Percentiles rank a stretch among this genome's conserved stretches.
Conservation (phyloP, 2,888 invertebrate genomes). For the Tetragnatha montana region DNA sequence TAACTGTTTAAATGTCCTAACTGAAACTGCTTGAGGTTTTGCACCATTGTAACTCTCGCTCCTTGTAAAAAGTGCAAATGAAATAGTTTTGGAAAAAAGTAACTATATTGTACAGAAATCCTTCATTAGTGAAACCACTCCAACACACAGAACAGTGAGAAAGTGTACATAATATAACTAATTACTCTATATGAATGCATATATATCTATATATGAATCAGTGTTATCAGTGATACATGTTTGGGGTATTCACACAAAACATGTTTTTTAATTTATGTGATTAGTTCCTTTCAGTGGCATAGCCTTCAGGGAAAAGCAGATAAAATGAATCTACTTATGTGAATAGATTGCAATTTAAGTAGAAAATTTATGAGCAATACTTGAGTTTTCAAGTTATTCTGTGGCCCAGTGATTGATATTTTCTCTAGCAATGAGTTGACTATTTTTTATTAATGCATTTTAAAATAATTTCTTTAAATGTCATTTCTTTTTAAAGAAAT, state of each 20-base stretch:
- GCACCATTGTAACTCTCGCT: conserved; percentile 22
- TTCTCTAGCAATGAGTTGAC: too few species aligned
- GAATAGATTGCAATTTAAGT: too few species aligned
- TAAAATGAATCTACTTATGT: too few species aligned
- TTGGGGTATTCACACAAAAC: conserved; percentile 25
- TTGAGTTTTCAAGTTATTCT: too few species aligned
- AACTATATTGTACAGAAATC: conserved; percentile 57
- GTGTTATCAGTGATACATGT: conserved; percentile 57
- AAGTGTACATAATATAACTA: conserved; percentile 48
- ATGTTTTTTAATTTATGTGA: conserved; percentile 52
- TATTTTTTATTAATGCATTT: too few species aligned
- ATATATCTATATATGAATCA: conserved; percentile 56
- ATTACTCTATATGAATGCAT: conserved; percentile 34
- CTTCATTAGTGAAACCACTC: conserved; percentile 37
- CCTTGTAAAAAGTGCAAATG: conserved; percentile 38
- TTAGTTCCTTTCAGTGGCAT: conserved; percentile 45
- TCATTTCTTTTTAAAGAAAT: too few species aligned
- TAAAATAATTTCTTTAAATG: too few species aligned
- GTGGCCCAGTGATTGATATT: too few species aligned
- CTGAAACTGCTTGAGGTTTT: neutral
- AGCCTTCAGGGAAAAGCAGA: too few species aligned
- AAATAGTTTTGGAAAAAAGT: conserved; percentile 44
- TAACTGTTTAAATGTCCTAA: neutral
- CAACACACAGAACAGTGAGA: conserved; percentile 42
- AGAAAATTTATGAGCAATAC: too few species aligned